Evolutionary conservation across 2,113 vertebrate species (phyloP), one percentile per base, ranked within the genome.

Genomic region (Hyperopisus bebe): DNA sequence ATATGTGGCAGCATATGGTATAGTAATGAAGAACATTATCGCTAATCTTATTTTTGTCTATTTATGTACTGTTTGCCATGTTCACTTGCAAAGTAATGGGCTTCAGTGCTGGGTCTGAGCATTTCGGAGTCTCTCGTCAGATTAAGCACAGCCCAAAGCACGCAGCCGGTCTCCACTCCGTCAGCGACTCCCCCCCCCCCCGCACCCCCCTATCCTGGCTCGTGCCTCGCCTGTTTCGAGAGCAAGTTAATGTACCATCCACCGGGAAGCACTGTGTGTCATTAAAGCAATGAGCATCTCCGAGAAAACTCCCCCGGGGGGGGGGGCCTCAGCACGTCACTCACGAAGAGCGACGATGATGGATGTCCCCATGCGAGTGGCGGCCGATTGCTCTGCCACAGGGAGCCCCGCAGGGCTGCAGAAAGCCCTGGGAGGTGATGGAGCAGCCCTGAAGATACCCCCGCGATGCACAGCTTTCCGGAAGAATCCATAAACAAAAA

Each of bases 221-320:
- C 66, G 44, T 85, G 39, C 74, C 31, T 44, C 27, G 50, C 35
- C 50, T 87, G 6, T 90, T 91, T 92, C 86, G 70, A 91, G 82
- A 86, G 87, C 90, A 87, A 92, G 85, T 91, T 94, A 93, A 94
- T 94, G 92, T 90, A 89, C 92, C 92, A 89, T 93, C 93, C 89
- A 88, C 87, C 70, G 85, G 70, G 86, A 91, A 82, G 86, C 88
- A 91, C 66, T 91, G 91, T 94, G 93, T 84, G 90, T 92, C 87
- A 92, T 92, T 92, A 93, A 88, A 92, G 90, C 89, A 90, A 90
- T 42, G 82, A 90, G 83, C 74, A 31, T 89, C 47, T 21, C 21
- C 90, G 90, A 93, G 66, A 88, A 85, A 66, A 31, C 50, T 24
- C 50, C 91, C 90, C 85, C 35, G 50, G 50, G 3, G 17, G 13